Conservation (phyloP, 1,140 invertebrate genomes). For the Eriocheir sinensis region DNA sequence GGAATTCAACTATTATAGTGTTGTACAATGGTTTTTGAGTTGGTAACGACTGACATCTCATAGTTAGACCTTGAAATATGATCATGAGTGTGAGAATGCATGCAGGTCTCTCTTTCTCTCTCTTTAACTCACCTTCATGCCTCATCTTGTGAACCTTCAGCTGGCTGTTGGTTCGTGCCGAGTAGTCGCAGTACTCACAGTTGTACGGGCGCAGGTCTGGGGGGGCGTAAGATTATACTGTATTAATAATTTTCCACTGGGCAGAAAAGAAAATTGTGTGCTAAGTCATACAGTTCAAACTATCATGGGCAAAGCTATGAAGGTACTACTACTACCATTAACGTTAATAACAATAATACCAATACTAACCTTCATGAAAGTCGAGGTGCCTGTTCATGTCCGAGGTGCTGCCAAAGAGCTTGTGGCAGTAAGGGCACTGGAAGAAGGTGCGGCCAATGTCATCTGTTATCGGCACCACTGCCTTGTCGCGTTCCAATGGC, state of each 20-base stretch:
- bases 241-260: neutral
- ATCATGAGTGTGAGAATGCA: too few relatives aligned
- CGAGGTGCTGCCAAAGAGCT: slow-evolving; percentile 82
- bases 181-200: slow-evolving; percentile 83
- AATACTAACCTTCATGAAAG: slow-evolving; percentile 83
- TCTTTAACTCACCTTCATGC: slow-evolving; percentile 83
- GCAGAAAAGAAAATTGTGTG: neutral
- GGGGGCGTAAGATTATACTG: too few relatives aligned
- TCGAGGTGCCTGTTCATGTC: slow-evolving; percentile 84
- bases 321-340: neutral
- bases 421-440: slow-evolving; percentile 82
- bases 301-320: neutral
- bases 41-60: too few relatives aligned
- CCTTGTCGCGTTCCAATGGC: slow-evolving; percentile 81
- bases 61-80: too few relatives aligned
- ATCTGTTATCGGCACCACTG: slow-evolving; percentile 81
- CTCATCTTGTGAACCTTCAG: slow-evolving; percentile 84
- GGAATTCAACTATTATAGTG: too few relatives aligned
- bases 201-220: slow-evolving; percentile 83
- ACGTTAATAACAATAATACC: neutral
- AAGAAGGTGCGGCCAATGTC: slow-evolving; percentile 82
- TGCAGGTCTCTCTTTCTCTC: too few relatives aligned
- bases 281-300: too few relatives aligned
- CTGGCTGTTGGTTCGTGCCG: slow-evolving; percentile 83
- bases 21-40: too few relatives aligned